Evolutionary conservation across 1,140 invertebrate genomes (phyloP).

Genomic region (Diabrotica undecimpunctata): DNA sequence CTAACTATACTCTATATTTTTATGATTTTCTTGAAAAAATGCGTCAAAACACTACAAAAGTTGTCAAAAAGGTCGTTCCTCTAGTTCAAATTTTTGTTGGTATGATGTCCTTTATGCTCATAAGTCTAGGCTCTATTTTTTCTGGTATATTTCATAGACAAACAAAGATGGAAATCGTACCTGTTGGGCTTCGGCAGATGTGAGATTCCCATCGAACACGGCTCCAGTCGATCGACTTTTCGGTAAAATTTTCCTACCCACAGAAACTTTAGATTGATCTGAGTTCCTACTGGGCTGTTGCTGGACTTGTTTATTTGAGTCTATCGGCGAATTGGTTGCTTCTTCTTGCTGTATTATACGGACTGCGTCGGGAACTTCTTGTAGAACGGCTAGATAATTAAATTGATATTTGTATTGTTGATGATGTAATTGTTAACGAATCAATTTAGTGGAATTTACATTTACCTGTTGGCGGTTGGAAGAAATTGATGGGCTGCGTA

Average conservation of each 20-base stretch:
- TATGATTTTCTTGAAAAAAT: too few relatives aligned
- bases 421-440: too few relatives aligned
- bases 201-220: constrained; percentile 41
- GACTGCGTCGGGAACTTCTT: constrained; percentile 56
- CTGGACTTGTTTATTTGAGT: constrained; percentile 31
- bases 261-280: constrained; percentile 12
- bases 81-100: too few relatives aligned
- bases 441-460: neutral
- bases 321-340: constrained; percentile 28
- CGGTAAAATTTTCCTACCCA: constrained; percentile 50
- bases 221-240: constrained; percentile 53
- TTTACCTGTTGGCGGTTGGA: constrained; percentile 45
- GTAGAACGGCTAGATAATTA: constrained; percentile 44
- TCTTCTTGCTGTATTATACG: constrained; percentile 46
- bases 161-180: constrained; percentile 31
- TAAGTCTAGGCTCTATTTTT: too few relatives aligned
- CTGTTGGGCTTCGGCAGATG: constrained; percentile 54
- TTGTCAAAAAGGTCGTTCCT: too few relatives aligned
- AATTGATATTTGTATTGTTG: too few relatives aligned
- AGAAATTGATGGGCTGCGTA: constrained; percentile 45
- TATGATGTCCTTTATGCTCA: too few relatives aligned
- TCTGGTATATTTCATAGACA: too few relatives aligned
- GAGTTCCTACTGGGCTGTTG: constrained; percentile 6
- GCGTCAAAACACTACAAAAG: too few relatives aligned
- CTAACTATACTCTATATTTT: too few relatives aligned